Evolutionary conservation across 2,888 invertebrate species (phyloP).

Genomic region (Geotrupes spiniger): DNA sequence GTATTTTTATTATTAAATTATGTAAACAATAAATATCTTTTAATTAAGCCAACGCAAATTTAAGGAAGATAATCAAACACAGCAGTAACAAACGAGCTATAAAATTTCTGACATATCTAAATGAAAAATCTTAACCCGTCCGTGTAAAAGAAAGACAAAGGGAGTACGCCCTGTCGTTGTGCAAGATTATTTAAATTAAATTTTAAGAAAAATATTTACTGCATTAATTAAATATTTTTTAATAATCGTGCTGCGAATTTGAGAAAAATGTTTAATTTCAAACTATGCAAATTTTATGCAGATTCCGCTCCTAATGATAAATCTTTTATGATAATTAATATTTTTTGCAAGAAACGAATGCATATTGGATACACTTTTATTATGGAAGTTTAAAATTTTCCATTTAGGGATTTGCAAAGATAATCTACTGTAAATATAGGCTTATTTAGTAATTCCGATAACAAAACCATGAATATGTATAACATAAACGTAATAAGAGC

Average conservation of each 20-base stretch:
- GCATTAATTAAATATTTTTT: neutral
- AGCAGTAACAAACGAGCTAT: slow-evolving; percentile 26
- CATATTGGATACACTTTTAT: neutral
- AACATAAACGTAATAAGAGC: slow-evolving; percentile 17
- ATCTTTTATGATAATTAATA: slow-evolving; percentile 1
- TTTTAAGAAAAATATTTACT: neutral
- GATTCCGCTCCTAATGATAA: neutral
- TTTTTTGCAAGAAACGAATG: neutral
- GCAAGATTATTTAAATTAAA: slow-evolving; percentile 3
- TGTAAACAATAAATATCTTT: neutral
- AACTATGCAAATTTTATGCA: neutral
- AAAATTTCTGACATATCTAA: slow-evolving; percentile 32
- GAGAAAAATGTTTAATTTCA: neutral
- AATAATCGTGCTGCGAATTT: neutral
- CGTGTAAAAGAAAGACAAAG: slow-evolving; percentile 2
- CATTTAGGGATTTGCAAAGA: no score
- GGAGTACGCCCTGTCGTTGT: neutral
- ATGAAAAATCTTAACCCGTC: slow-evolving; percentile 30
- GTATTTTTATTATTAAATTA: no score
- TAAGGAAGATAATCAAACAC: slow-evolving; percentile 14
- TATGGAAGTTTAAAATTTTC: neutral
- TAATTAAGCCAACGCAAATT: slow-evolving; percentile 7
- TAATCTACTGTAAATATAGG: neutral
- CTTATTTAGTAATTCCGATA: slow-evolving; percentile 7
- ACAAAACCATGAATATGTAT: slow-evolving; percentile 23